Evolutionary conservation across 2,888 invertebrate genomes (phyloP), one percentile per base, ranked within the genome.

Genomic region (Arenicola marina): DNA sequence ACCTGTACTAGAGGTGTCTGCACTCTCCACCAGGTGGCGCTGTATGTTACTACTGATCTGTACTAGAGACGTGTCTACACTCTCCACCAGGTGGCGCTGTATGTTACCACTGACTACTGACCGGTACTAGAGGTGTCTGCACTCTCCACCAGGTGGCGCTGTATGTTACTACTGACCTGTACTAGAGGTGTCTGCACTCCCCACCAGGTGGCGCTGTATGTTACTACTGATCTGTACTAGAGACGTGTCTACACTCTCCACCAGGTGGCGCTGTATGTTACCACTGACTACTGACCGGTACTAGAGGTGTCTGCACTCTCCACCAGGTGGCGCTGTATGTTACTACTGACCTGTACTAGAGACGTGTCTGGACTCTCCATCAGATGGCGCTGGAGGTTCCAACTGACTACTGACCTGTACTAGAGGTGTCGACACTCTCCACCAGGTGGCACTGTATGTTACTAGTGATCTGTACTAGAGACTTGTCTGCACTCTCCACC

Each of bases 1-100:
- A 76, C 61, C 33, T 56, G 43, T 26, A 64, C 46, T 28, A 63
- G 51, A 18, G n/a, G 59, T n/a, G 48, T 38, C 57, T 26, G 56
- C 58, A 38, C 60, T 62, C 31, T 59, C 62, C 4, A 55, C 28
- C 45, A 65, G 4, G 63, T 45, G 11, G 53, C 44, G n/a, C 32
- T 33, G 48, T 57, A 61, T n/a, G n/a, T n/a, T n/a, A n/a, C n/a
- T n/a, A n/a, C n/a, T n/a, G 3, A 76, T 61, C 33, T 56, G 43
- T 26, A 64, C 46, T 28, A 63, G 51, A 18, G 31, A 26, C 29
- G 34, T 31, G 48, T 38, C 57, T 26, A 56, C 58, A 38, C 60
- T 62, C 31, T 59, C 62, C 4, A 55, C 28, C 45, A 65, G 4
- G 63, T 45, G 11, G 53, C 44, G n/a, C 32, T 33, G 48, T 57